phyloP scores from a whole-genome alignment of 1,140 invertebrate species.

The Elymnias hypermnestra region DNA sequence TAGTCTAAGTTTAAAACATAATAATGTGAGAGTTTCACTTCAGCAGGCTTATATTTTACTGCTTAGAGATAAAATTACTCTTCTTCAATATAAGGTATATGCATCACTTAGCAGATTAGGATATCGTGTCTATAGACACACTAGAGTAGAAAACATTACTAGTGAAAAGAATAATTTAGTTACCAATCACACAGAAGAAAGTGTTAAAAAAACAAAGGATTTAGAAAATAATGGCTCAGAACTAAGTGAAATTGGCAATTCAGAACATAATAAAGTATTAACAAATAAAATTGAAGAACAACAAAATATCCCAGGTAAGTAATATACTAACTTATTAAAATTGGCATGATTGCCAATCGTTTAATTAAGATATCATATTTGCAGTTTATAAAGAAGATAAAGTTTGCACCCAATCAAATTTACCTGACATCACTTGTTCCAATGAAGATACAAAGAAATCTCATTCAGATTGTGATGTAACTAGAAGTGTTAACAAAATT shows the following conservation, averaged over 20 bases:
- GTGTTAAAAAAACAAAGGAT: background rate
- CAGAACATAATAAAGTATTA: too few relatives aligned
- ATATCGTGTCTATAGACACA: constrained; percentile 67
- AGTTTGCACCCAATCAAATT: too few relatives aligned
- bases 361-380: too few relatives aligned
- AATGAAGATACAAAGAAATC: background rate
- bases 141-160: background rate
- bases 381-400: too few relatives aligned
- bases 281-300: too few relatives aligned
- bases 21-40: constrained; percentile 76
- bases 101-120: constrained; percentile 77
- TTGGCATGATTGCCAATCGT: too few relatives aligned
- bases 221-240: background rate
- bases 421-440: background rate
- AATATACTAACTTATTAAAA: too few relatives aligned
- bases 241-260: background rate
- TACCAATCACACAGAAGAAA: background rate
- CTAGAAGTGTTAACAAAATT: background rate
- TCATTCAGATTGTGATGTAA: background rate
- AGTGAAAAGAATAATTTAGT: background rate
- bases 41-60: constrained; percentile 79
- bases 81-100: constrained; percentile 79
- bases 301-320: too few relatives aligned
- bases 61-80: constrained; percentile 62
- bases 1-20: constrained; percentile 75